These are phyloP conservation scores for Avahi laniger DNA, from an alignment of 2,797 vertebrate genomes.

Conservation along the genomic window DNA sequence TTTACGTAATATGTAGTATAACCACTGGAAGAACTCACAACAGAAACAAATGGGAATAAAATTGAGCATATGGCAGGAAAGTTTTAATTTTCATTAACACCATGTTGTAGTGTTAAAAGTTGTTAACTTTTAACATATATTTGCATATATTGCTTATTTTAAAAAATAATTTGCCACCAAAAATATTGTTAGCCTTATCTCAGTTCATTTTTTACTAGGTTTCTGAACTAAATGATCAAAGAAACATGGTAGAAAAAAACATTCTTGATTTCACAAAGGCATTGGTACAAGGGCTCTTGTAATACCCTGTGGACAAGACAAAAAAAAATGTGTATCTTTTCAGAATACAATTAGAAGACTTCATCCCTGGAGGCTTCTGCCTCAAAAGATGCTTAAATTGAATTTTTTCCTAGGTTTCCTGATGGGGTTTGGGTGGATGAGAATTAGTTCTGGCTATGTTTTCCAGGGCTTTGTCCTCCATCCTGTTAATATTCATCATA, in stretches of 20 bases:
- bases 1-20: neutral
- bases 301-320: neutral
- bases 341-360: neutral
- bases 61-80: neutral
- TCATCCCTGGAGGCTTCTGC: neutral
- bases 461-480: neutral
- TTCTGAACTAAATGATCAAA: neutral
- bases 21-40: neutral
- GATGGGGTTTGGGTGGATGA: neutral
- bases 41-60: conserved; percentile 2
- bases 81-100: neutral
- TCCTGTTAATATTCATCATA: neutral
- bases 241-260: neutral
- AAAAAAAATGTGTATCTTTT: neutral
- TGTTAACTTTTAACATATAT: neutral
- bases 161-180: neutral
- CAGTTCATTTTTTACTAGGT: neutral
- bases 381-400: neutral
- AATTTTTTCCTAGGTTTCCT: neutral
- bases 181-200: neutral
- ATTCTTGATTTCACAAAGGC: neutral
- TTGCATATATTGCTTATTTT: neutral
- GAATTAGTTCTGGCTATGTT: neutral
- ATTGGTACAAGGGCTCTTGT: neutral
- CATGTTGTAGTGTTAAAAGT: neutral